Evolutionary conservation across 2,797 vertebrate species (phyloP), one percentile per base, ranked within the genome.

Genomic region (Dallia pectoralis): DNA sequence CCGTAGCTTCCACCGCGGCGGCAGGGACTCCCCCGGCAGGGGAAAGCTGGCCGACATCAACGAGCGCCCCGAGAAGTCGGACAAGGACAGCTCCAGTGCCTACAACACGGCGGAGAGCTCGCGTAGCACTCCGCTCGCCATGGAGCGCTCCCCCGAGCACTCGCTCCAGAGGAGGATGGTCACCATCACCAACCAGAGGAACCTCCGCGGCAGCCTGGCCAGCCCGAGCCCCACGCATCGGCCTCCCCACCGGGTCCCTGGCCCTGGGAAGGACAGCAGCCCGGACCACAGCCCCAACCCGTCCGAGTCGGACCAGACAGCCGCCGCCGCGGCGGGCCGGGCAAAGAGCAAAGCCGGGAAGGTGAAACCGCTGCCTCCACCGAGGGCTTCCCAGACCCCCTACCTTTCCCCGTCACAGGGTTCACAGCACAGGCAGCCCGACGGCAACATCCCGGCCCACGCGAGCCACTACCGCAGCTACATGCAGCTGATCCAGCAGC

Each of bases 51-150:
- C 91, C 4, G 95, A 97, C 74, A 95, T 95, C 71, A 91, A 93
- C 0, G 96, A 96, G 77, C 93, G 95, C 63, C 94, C 95, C 8
- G 97, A 97, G 80, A 97, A 96, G 85, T 98, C 96, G 0, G 97
- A 99, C 90, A 98, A 98, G 82, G 97, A 99, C 91, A 98, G 95
- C 79, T 99, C 97, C 33, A 99, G 97, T 7, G 97, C 97, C 36
- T 99, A 99, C 80, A 98, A 98, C 87, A 99, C 97, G 0, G 97
- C 97, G 0, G 97, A 99, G 86, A 99, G 97, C 84, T 97, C 96
- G 49, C 93, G 97, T 70, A 99, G 96, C 84, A 97, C 96, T 0
- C 97, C 97, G 0, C 86, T 98, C 56, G 94, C 93, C 0, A 92
- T 96, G 85, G 96, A 97, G 82, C 92, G 92, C 51, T 99, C 97